phyloP scores from a whole-genome alignment of 2,888 invertebrate species.

The Eucera pruinosa region DNA sequence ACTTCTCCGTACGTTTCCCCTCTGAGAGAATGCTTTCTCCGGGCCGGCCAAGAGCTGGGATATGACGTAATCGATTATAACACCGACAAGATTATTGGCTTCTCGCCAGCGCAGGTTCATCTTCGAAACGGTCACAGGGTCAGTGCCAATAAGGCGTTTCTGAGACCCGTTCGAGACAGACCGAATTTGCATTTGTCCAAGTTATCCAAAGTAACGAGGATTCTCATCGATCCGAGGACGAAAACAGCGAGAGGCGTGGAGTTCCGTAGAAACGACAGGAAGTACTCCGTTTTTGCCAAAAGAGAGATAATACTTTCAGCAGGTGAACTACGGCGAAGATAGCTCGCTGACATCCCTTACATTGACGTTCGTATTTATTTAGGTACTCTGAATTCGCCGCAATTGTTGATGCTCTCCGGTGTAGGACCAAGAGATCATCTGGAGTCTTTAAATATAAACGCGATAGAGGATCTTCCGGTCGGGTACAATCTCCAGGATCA shows the following conservation, averaged over 20 bases:
- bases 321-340: no score
- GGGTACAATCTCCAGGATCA: constrained; percentile 94
- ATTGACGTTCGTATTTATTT: constrained; percentile 87
- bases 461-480: constrained; percentile 89
- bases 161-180: constrained; percentile 88
- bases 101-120: constrained; percentile 90
- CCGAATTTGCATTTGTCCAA: constrained; percentile 90
- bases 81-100: constrained; percentile 87
- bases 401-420: constrained; percentile 94
- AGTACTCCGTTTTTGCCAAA: constrained; percentile 86
- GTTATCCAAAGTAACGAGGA: constrained; percentile 88
- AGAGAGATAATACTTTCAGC: constrained; percentile 93
- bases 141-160: constrained; percentile 92
- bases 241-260: constrained; percentile 89
- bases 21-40: constrained; percentile 88
- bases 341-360: no score
- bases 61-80: constrained; percentile 90
- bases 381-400: constrained; percentile 93
- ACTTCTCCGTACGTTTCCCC: constrained; percentile 88
- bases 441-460: constrained; percentile 86
- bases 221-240: constrained; percentile 87
- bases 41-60: constrained; percentile 89
- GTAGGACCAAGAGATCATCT: constrained; percentile 89
- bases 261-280: constrained; percentile 87
- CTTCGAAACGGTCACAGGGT: constrained; percentile 90